These are phyloP conservation scores for Diploscapter pachys DNA, from an alignment of 1,140 invertebrate species.

Conservation along the genomic window DNA sequence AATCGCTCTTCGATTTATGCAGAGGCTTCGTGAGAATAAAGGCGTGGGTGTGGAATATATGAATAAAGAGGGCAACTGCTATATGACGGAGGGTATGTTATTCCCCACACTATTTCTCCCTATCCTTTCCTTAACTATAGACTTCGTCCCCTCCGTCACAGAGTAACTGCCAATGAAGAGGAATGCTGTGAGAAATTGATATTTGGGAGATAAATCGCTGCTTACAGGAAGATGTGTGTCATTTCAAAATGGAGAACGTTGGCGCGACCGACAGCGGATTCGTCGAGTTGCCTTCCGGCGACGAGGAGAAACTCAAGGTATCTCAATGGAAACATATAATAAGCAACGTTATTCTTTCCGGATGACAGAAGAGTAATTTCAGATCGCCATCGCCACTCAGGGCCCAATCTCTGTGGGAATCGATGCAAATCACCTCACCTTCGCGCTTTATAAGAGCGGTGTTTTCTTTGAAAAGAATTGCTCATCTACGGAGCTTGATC, in stretches of 20 bases:
- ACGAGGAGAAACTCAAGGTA: conserved; percentile 67
- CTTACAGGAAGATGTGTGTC: conserved; percentile 59
- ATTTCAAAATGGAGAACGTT: conserved; percentile 70
- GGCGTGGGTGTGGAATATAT: too few species aligned
- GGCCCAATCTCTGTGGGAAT: conserved; percentile 1
- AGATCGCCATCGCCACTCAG: conserved; percentile 1
- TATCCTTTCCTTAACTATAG: too few species aligned
- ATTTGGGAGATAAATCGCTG: too few species aligned
- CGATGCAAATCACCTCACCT: conserved; percentile 1
- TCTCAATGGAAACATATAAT: background rate
- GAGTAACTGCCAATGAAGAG: too few species aligned
- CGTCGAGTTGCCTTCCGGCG: conserved; percentile 70
- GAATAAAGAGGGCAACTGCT: too few species aligned
- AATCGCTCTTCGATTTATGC: conserved; percentile 39
- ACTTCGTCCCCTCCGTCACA: too few species aligned
- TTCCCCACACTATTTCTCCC: too few species aligned
- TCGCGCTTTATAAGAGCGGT: background rate
- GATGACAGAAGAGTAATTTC: background rate
- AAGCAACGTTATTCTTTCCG: too few species aligned
- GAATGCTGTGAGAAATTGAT: too few species aligned
- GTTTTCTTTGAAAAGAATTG: background rate
- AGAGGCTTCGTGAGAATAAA: too few species aligned
- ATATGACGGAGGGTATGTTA: too few species aligned
- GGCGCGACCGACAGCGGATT: conserved; percentile 80
- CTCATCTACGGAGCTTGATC: background rate